Evolutionary conservation across 2,888 invertebrate genomes (phyloP), one percentile per base, ranked within the genome.

Genomic region (Diaprepes abbreviatus): DNA sequence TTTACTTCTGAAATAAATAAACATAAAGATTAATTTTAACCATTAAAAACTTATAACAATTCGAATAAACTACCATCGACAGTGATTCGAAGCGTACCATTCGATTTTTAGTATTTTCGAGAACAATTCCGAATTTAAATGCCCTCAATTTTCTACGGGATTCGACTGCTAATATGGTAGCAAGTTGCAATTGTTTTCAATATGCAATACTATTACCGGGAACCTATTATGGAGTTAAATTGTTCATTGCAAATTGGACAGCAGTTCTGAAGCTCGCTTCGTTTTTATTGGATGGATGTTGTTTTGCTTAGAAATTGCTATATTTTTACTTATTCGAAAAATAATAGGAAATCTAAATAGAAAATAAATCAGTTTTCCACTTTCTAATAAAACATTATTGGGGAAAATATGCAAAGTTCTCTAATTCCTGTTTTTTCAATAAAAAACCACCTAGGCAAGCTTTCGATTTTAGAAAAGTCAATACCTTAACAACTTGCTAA

Each of bases 151-250:
- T 70, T 58, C 58, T 65, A 54, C 65, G 60, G 54, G 45, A 36
- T 58, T 36, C 57, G 65, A 66, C 66, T 66, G 55, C 70, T 70
- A 70, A 70, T 70, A 66, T 33, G 70, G 28, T 52, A 21, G 52
- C 60, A 45, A 63, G 65, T 54, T 54, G 67, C 62, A 66, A 72
- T 72, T 67, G 72, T 67, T 72, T 72, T 70, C 70, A 73, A 73
- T 71, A 70, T 73, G 70, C 70, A 66, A 69, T 71, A 71, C 69
- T 66, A 73, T 73, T 71, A 71, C 57, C 48, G 71, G 55, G 40
- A 71, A 71, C 48, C 66, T 58, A 62, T 71, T 54, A 45, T 45
- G 36, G 43, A 59, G 60, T 54, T 52, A 71, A 71, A 71, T 68
- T 67, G 71, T 64, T 71, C 71, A 65, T 68, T 52, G 54, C 71